Conservation (phyloP, 2,113 vertebrate genomes). For the Ictalurus furcatus region DNA sequence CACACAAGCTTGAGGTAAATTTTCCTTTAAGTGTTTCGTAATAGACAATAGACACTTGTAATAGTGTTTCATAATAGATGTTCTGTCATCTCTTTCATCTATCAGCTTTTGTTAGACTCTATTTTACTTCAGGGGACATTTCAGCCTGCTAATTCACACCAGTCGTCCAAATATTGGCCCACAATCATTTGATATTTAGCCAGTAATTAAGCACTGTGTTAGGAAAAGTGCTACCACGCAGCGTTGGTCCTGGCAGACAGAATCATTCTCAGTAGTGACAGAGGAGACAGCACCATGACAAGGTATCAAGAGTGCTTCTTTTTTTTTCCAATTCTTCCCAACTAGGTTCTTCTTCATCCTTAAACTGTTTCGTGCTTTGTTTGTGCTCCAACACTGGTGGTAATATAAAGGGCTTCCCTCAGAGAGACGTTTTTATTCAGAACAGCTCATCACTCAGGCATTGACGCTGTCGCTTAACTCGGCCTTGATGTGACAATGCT, state of each 20-base stretch:
- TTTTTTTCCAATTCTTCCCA: background rate
- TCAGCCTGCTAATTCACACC: slow-evolving; percentile 29
- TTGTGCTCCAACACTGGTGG: slow-evolving; percentile 40
- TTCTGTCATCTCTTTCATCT: slow-evolving; percentile 18
- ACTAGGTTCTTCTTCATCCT: slow-evolving; percentile 21
- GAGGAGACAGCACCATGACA: slow-evolving; percentile 35
- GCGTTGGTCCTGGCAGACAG: slow-evolving; percentile 36
- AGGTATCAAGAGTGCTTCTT: slow-evolving; percentile 29
- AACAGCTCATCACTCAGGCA: slow-evolving; percentile 45
- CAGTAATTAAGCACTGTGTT: slow-evolving; percentile 44
- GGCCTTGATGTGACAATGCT: slow-evolving; percentile 54
- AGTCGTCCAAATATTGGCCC: slow-evolving; percentile 39
- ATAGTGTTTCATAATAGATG: slow-evolving; percentile 39
- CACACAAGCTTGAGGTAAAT: slow-evolving; percentile 20
- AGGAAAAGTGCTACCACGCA: slow-evolving; percentile 3
- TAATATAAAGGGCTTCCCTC: slow-evolving; percentile 49
- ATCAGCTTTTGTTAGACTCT: slow-evolving; percentile 18
- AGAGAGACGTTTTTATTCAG: slow-evolving; percentile 46
- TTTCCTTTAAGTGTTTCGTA: slow-evolving; percentile 38
- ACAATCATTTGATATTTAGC: slow-evolving; percentile 45
- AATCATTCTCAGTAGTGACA: slow-evolving; percentile 41
- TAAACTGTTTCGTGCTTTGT: slow-evolving; percentile 25
- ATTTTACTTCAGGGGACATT: slow-evolving; percentile 14
- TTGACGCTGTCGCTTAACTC: slow-evolving; percentile 47
- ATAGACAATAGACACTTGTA: slow-evolving; percentile 23